Conservation (phyloP, 2,888 invertebrate species). For the Meloe dianella region DNA sequence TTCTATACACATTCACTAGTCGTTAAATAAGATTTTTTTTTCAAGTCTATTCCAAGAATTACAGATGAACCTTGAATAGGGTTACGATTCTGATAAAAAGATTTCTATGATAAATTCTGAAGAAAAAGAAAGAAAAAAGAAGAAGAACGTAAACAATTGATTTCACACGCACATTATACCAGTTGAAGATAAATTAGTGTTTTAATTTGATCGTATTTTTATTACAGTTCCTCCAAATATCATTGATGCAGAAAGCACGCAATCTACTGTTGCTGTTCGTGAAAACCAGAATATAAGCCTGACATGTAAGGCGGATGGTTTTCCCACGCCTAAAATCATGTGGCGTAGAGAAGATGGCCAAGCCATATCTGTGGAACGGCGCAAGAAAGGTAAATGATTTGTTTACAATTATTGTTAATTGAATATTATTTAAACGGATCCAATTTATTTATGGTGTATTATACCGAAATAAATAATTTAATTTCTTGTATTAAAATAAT, state of each 20-base stretch:
- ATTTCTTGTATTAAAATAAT: no score
- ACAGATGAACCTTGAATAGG: no score
- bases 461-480: slow-evolving; percentile 15
- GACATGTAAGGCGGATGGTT: slow-evolving; percentile 89
- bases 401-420: slow-evolving; percentile 15
- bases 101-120: background rate
- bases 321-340: slow-evolving; percentile 89
- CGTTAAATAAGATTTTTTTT: no score
- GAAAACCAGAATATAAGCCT: slow-evolving; percentile 95
- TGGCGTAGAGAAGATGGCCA: slow-evolving; percentile 93
- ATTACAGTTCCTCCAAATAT: slow-evolving; percentile 91
- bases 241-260: slow-evolving; percentile 86
- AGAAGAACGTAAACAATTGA: slow-evolving; percentile 18
- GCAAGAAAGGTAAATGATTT: slow-evolving; percentile 76
- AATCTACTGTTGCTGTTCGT: slow-evolving; percentile 88
- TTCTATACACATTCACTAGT: background rate
- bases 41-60: background rate
- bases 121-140: no score
- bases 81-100: background rate
- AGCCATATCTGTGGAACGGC: slow-evolving; percentile 81
- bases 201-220: slow-evolving; percentile 37
- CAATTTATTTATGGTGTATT: slow-evolving; percentile 24
- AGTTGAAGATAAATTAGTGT: slow-evolving; percentile 30
- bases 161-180: no score
- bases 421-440: slow-evolving; percentile 11